phyloP scores from a whole-genome alignment of 2,113 vertebrate species.

The Bos indicus region DNA sequence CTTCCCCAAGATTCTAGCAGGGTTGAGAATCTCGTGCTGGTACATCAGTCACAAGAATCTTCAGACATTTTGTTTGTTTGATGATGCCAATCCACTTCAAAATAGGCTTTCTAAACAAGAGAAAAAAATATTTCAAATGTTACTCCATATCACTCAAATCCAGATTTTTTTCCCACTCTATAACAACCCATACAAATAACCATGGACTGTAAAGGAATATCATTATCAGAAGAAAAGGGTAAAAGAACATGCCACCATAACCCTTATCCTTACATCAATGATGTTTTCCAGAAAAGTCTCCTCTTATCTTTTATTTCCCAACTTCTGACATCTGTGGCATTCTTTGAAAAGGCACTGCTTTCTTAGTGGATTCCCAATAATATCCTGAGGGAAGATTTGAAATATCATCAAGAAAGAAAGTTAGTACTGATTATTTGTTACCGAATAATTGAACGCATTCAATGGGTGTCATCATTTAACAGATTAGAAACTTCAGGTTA shows the following conservation, averaged over 20 bases:
- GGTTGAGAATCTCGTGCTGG: neutral
- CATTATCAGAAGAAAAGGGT: neutral
- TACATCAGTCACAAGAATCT: neutral
- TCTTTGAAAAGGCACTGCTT: neutral
- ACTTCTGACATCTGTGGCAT: neutral
- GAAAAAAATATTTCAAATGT: neutral
- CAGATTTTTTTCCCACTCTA: neutral
- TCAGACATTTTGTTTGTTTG: neutral
- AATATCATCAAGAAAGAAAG: neutral
- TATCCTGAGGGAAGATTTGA: neutral
- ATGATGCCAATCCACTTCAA: neutral
- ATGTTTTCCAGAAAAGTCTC: neutral
- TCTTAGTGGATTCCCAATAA: neutral
- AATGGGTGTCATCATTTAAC: neutral
- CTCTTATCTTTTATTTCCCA: neutral
- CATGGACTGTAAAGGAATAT: neutral
- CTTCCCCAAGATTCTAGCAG: neutral
- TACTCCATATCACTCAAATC: neutral
- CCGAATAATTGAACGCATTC: neutral
- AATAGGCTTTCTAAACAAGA: neutral
- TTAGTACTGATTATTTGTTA: neutral
- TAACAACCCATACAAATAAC: neutral
- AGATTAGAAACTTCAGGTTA: neutral
- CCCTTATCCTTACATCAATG: neutral
- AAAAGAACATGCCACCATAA: neutral